These are phyloP conservation scores for Lamproptera curius DNA, from an alignment of 2,888 invertebrate species.

Conservation along the genomic window DNA sequence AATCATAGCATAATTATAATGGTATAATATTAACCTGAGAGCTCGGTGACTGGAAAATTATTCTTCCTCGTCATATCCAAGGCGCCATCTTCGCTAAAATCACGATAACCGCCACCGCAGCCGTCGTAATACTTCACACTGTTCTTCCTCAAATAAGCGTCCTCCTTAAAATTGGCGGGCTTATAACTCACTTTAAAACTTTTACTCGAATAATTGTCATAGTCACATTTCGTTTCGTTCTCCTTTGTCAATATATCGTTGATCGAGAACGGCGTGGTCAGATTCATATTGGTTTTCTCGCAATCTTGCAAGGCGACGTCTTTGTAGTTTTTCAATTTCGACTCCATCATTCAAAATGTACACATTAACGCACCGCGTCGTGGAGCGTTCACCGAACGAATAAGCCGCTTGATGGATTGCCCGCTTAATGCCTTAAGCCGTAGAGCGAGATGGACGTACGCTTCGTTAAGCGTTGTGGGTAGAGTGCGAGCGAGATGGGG, in stretches of 20 bases:
- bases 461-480: constrained; percentile 7
- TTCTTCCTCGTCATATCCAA: constrained; percentile 73
- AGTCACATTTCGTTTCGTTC: constrained; percentile 63
- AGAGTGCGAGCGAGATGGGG: constrained; percentile 41
- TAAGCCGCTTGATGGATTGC: constrained; percentile 72
- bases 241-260: constrained; percentile 84
- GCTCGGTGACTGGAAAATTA: constrained; percentile 64
- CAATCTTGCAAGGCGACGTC: constrained; percentile 58
- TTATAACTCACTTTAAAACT: constrained; percentile 62
- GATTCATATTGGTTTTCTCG: constrained; percentile 61
- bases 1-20: no score
- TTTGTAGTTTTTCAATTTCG: constrained; percentile 60
- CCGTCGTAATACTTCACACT: constrained; percentile 66
- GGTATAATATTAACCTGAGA: constrained; percentile 64
- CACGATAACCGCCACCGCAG: constrained; percentile 52
- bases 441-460: constrained; percentile 51
- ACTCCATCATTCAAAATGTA: constrained; percentile 56
- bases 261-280: constrained; percentile 84
- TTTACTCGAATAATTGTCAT: constrained; percentile 54
- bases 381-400: constrained; percentile 75
- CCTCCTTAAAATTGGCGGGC: constrained; percentile 44
- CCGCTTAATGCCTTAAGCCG: constrained; percentile 69
- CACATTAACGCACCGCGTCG: constrained; percentile 53
- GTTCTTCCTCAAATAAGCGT: constrained; percentile 56
- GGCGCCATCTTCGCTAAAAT: constrained; percentile 61